Percentiles rank a stretch among this genome's conserved stretches.
Evolutionary conservation across 1,140 invertebrate genomes (phyloP).

Genomic region (Euwallacea similis): DNA sequence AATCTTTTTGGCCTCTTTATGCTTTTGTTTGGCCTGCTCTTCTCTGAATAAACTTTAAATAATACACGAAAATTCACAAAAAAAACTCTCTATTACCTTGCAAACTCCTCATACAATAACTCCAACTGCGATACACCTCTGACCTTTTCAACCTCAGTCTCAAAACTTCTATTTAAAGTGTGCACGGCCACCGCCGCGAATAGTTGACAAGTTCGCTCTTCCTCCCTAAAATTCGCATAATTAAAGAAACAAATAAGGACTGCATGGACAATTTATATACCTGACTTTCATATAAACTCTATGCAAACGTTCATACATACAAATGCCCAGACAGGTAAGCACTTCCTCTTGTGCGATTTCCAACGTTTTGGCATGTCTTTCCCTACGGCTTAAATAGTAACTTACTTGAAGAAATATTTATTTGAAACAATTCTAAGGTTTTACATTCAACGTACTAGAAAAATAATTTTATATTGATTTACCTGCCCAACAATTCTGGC

Average conservation of each 20-base stretch:
- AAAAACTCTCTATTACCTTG: conserved; percentile 47
- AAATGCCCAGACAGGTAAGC: conserved; percentile 88
- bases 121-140: conserved; percentile 86
- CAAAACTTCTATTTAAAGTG: conserved; percentile 83
- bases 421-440: no score
- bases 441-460: no score
- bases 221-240: conserved; percentile 60
- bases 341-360: conserved; percentile 96
- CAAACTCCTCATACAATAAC: conserved; percentile 78
- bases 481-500: conserved; percentile 83
- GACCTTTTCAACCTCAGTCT: conserved; percentile 85
- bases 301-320: conserved; percentile 85
- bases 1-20: conserved; percentile 83
- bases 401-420: no score
- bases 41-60: conserved; percentile 56
- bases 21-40: conserved; percentile 78
- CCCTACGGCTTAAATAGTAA: conserved; percentile 59
- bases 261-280: conserved; percentile 5
- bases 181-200: conserved; percentile 86
- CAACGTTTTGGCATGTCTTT: conserved; percentile 90
- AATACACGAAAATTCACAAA: background rate
- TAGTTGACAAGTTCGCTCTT: conserved; percentile 89
- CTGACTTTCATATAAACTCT: conserved; percentile 78
- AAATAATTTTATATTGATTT: conserved; percentile 24
- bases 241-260: background rate